Base-by-base conservation (phyloP, 2,113 vertebrate genomes). In the Epinephelus lanceolatus region DNA sequence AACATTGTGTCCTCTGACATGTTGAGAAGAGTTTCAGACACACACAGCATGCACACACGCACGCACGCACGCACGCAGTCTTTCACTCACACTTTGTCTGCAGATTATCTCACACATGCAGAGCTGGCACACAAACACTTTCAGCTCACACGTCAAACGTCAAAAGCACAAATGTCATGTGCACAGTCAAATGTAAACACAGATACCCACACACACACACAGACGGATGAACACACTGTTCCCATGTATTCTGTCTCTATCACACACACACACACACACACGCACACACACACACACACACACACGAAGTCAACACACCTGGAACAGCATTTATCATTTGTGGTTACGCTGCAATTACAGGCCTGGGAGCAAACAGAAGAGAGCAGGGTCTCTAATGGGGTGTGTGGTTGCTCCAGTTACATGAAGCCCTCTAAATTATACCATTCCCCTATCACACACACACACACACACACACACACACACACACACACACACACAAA, bases 321-420 rank as follows among this genome's bases (percentile, higher is more conserved):
- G 91, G 89, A 92, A 71, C 76, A 60, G 75, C 77, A 88, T 90
- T 90, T 73, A 93, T 94, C 86, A 92, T 76, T 78, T 87, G 92
- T 61, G 90, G 88, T 93, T 92, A 79, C 6, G 65, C 78, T 92
- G 86, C 88, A 91, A 89, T 93, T 93, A 94, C 76, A 92, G 89
- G 78, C 82, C 84, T 88, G 10, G 52, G 60, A 92, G 90, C 76
- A 81, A 90, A 79, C 67, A 71, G 71, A 82, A 77, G 14, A 80
- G 74, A 88, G 82, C 73, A 70, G 68, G 70, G 62, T 83, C 74
- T 83, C 63, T 85, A 85, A 81, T 61, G 83, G 83, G 72, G 33
- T 74, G 69, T 85, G 81, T 60, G 74, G 82, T 86, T 75, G 67
- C 78, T 80, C 68, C 75, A 80, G 76, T 90, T 78, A 89, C 83